Percentiles rank a stretch among this genome's conserved stretches.
Evolutionary conservation across 2,113 vertebrate species (phyloP).

Genomic region (Rhea americana): DNA sequence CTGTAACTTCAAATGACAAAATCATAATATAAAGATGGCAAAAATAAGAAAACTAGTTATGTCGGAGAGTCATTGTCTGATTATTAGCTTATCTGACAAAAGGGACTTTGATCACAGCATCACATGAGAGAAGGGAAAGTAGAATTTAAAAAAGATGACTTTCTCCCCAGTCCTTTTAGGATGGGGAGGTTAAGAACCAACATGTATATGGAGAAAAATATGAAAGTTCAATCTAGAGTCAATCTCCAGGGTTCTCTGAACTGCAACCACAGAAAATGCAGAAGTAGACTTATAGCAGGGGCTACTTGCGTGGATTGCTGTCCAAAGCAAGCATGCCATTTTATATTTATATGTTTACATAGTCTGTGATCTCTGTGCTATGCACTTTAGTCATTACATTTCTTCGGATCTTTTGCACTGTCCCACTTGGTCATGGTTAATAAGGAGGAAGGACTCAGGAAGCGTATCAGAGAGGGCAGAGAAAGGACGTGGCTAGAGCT

Average conservation of each 20-base stretch:
- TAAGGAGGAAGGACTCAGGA: neutral
- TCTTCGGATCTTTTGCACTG: neutral
- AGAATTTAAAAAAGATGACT: neutral
- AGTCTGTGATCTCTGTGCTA: neutral
- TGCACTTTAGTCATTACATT: neutral
- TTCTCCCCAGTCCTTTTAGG: neutral
- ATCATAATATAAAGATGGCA: neutral
- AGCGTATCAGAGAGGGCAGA: neutral
- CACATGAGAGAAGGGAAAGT: neutral
- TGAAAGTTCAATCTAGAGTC: neutral
- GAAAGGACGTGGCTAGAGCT: neutral
- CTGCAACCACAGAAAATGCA: slow-evolving; percentile 2
- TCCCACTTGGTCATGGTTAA: neutral
- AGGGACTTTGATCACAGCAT: neutral
- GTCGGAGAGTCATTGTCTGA: neutral
- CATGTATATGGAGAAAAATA: neutral
- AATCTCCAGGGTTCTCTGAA: slow-evolving; percentile 9
- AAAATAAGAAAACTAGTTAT: neutral
- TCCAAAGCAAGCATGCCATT: slow-evolving; percentile 7
- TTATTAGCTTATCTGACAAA: neutral
- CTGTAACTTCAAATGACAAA: neutral
- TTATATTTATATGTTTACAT: neutral
- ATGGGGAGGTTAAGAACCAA: neutral
- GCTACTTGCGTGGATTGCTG: slow-evolving; percentile 6
- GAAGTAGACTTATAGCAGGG: neutral